A percentile compares a stretch with the other conserved stretches of the same genome.
These are phyloP conservation scores for Myathropa florea DNA, from an alignment of 2,888 invertebrate species.

Conservation along the genomic window DNA sequence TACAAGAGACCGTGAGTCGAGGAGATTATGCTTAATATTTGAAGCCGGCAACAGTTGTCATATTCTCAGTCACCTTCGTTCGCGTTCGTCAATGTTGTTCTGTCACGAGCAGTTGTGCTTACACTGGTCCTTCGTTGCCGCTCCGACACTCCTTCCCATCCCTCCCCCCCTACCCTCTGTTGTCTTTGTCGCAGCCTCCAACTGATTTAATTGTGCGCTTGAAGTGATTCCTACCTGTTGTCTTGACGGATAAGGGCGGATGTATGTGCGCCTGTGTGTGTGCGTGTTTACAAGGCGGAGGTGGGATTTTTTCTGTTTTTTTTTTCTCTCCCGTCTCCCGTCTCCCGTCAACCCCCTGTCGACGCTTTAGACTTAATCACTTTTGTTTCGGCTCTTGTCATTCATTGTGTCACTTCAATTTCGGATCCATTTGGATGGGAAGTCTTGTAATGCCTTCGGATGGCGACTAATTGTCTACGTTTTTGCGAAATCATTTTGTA, in stretches of 20 bases:
- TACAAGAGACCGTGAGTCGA: slow-evolving; percentile 24
- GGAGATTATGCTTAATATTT: slow-evolving; percentile 68
- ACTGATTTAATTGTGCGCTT: slow-evolving; percentile 54
- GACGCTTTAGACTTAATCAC: slow-evolving; percentile 63
- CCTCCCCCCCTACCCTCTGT: neutral
- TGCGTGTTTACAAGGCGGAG: neutral
- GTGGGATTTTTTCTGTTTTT: neutral
- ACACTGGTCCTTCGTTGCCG: neutral
- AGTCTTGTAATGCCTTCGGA: slow-evolving; percentile 62
- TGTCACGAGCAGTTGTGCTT: slow-evolving; percentile 36
- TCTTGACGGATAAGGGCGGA: slow-evolving; percentile 50
- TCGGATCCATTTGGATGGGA: slow-evolving; percentile 62
- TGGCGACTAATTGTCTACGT: slow-evolving; percentile 63
- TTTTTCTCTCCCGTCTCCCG: neutral
- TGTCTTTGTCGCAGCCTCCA: neutral
- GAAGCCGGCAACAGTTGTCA: slow-evolving; percentile 70
- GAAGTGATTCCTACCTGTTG: slow-evolving; percentile 54
- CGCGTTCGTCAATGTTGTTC: slow-evolving; percentile 34
- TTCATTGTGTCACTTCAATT: slow-evolving; percentile 69
- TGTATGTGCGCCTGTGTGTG: slow-evolving; percentile 7
- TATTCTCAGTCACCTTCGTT: slow-evolving; percentile 60
- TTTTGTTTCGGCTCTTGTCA: slow-evolving; percentile 65
- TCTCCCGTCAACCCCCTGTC: neutral
- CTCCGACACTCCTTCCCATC: neutral
- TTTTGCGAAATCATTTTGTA: slow-evolving; percentile 50